Evolutionary conservation across 2,113 vertebrate genomes (phyloP).

Genomic region (Pavo muticus): DNA sequence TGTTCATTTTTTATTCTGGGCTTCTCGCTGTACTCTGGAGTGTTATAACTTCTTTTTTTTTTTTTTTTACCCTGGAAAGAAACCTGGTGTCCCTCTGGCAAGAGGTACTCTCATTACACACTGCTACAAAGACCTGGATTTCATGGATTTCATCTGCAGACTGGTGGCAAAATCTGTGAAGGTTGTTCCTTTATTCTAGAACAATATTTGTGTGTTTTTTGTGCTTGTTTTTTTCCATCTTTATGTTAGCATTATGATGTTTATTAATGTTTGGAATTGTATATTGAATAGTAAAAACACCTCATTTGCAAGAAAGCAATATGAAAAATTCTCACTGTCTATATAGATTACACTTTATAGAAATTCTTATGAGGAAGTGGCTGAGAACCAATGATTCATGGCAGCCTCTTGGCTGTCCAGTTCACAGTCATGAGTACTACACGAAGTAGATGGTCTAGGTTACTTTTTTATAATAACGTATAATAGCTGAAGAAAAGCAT

Average conservation of each 20-base stretch:
- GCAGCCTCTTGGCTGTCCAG: background rate
- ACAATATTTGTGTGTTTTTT: background rate
- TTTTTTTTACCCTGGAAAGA: conserved; percentile 73
- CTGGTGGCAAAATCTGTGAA: conserved; percentile 89
- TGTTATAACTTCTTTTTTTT: background rate
- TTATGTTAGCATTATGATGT: background rate
- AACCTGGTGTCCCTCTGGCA: conserved; percentile 91
- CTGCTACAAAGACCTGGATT: conserved; percentile 93
- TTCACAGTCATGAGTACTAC: background rate
- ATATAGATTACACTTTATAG: background rate
- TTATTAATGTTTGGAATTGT: background rate
- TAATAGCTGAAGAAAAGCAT: background rate
- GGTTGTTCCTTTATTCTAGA: conserved; percentile 76
- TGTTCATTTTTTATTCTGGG: background rate
- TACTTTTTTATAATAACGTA: background rate
- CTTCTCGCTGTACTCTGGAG: background rate
- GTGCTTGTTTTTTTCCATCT: background rate
- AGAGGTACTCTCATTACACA: conserved; percentile 89
- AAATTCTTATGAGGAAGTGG: background rate
- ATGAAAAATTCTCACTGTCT: background rate
- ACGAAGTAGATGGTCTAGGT: background rate
- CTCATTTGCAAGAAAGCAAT: background rate
- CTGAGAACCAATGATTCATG: background rate
- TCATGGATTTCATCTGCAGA: conserved; percentile 96
- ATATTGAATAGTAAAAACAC: background rate